Evolutionary conservation across 1,140 invertebrate genomes (phyloP).

Genomic region (Euura saliciscinereae): DNA sequence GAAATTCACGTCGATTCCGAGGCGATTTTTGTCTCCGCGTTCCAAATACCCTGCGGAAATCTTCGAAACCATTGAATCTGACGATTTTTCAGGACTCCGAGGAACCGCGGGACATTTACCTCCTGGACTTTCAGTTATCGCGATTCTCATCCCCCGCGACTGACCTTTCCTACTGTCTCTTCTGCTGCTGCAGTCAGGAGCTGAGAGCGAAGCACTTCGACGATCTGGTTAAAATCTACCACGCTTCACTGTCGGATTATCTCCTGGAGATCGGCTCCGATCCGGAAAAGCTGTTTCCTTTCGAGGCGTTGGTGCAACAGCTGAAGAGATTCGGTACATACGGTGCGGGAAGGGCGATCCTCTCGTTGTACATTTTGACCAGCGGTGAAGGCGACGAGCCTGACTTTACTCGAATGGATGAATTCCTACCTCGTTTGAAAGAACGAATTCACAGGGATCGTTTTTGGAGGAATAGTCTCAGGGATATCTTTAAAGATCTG

Average conservation of each 20-base stretch:
- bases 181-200: slow-evolving; percentile 58
- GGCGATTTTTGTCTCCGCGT: too few relatives aligned
- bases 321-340: slow-evolving; percentile 44
- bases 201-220: slow-evolving; percentile 57
- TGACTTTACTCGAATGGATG: slow-evolving; percentile 29
- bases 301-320: slow-evolving; percentile 47
- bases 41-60: too few relatives aligned
- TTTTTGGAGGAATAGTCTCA: slow-evolving; percentile 7
- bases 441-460: not conserved
- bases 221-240: slow-evolving; percentile 50
- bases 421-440: not conserved
- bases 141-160: slow-evolving; percentile 64
- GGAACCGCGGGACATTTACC: slow-evolving; percentile 46
- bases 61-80: not conserved
- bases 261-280: slow-evolving; percentile 39
- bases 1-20: too few relatives aligned
- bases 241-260: slow-evolving; percentile 24
- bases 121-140: slow-evolving; percentile 65
- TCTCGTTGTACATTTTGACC: slow-evolving; percentile 47
- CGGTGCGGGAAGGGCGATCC: slow-evolving; percentile 46
- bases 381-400: slow-evolving; percentile 37
- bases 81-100: slow-evolving; percentile 30
- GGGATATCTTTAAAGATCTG: not conserved
- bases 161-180: slow-evolving; percentile 66
- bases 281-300: slow-evolving; percentile 56